phyloP scores from a whole-genome alignment of 2,113 vertebrate genomes.

The Pangasianodon gigas region DNA sequence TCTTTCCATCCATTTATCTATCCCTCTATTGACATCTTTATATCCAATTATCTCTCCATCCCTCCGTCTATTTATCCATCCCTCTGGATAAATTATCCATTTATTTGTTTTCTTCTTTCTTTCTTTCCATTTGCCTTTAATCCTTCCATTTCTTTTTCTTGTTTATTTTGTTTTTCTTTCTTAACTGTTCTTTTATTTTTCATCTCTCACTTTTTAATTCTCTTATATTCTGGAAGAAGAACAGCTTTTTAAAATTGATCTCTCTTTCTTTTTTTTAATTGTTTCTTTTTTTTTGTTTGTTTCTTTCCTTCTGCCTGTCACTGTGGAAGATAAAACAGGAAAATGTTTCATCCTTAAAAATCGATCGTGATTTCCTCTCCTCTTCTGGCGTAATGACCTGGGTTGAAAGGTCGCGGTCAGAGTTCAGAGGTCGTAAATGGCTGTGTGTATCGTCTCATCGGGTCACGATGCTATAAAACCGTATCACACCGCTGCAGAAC shows the following conservation, averaged over 20 bases:
- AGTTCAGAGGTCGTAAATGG: constrained; percentile 79
- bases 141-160: neutral
- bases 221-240: neutral
- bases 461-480: constrained; percentile 70
- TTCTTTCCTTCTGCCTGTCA: no score
- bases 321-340: neutral
- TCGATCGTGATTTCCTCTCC: constrained; percentile 18
- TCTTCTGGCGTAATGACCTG: constrained; percentile 15
- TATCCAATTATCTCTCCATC: neutral
- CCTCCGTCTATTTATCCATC: neutral
- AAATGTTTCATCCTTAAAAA: constrained; percentile 20
- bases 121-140: neutral
- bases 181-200: neutral
- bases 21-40: neutral
- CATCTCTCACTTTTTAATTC: neutral
- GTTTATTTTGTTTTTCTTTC: neutral
- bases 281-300: neutral
- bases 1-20: neutral
- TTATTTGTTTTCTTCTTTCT: neutral
- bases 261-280: neutral
- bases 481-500: constrained; percentile 69
- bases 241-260: neutral
- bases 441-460: constrained; percentile 78
- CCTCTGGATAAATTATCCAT: neutral
- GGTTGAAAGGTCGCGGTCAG: constrained; percentile 68